phyloP scores from a whole-genome alignment of 2,888 invertebrate genomes.

The Metellina segmentata region DNA sequence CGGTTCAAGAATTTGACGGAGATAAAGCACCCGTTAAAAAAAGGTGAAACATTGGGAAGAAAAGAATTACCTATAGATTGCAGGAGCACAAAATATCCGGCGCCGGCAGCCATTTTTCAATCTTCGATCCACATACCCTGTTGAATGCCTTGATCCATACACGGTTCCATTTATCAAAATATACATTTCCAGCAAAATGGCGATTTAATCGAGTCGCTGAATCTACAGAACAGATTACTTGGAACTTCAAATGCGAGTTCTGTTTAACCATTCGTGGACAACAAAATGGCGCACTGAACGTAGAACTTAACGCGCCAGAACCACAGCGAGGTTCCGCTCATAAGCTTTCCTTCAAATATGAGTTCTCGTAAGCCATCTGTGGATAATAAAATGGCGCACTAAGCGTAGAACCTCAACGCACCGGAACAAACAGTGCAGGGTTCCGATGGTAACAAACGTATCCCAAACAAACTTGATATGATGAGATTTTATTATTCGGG shows the following conservation, averaged over 20 bases:
- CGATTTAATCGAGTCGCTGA: too few relatives aligned
- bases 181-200: slow-evolving; percentile 10
- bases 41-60: neutral
- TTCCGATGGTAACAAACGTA: neutral
- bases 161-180: slow-evolving; percentile 46
- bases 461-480: neutral
- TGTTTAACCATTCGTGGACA: too few relatives aligned
- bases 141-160: slow-evolving; percentile 46
- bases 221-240: too few relatives aligned
- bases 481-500: neutral
- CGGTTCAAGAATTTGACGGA: neutral
- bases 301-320: too few relatives aligned
- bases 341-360: too few relatives aligned
- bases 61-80: slow-evolving; percentile 35
- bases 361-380: too few relatives aligned
- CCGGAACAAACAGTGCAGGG: neutral
- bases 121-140: neutral
- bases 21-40: neutral
- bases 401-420: too few relatives aligned
- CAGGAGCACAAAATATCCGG: slow-evolving; percentile 25
- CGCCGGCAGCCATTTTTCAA: slow-evolving; percentile 46
- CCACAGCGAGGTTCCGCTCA: too few relatives aligned
- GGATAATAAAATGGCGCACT: too few relatives aligned
- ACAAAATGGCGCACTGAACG: too few relatives aligned
- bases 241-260: too few relatives aligned